phyloP scores from a whole-genome alignment of 2,113 vertebrate species.

The Leucosticte australis region DNA sequence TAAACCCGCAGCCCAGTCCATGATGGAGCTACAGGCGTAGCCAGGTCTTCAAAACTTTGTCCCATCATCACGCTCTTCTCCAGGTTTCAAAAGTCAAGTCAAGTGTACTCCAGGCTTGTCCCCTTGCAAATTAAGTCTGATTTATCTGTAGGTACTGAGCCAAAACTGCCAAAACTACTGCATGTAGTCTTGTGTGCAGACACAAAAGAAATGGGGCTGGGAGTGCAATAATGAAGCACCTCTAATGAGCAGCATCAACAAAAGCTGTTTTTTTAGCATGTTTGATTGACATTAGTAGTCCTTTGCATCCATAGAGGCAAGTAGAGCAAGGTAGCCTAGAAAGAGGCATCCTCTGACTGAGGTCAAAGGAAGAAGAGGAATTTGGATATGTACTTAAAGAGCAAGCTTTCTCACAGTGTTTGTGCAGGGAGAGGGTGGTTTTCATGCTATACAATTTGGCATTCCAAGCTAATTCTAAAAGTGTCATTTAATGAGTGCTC shows the following conservation, averaged over 20 bases:
- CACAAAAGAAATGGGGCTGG: neutral
- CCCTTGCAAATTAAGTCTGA: neutral
- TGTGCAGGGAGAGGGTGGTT: neutral
- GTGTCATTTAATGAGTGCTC: neutral
- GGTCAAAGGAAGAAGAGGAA: neutral
- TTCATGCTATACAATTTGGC: neutral
- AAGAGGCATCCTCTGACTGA: neutral
- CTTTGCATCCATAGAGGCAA: neutral
- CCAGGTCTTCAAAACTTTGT: neutral
- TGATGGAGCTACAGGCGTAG: rapidly evolving
- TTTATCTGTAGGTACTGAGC: neutral
- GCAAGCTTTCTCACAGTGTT: neutral
- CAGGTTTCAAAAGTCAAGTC: neutral
- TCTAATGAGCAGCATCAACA: neutral
- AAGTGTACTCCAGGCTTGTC: neutral
- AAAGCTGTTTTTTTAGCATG: neutral
- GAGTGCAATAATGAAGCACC: neutral
- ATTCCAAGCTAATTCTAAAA: neutral
- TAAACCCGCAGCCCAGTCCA: too few relatives aligned
- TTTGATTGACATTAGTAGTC: neutral
- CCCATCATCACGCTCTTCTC: rapidly evolving
- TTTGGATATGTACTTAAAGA: neutral
- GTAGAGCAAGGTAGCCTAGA: neutral
- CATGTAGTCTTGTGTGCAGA: neutral
- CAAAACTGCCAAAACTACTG: neutral